These are phyloP conservation scores for Enteromius trimaculatus DNA, from an alignment of 2,797 vertebrate genomes.

Conservation along the genomic window DNA sequence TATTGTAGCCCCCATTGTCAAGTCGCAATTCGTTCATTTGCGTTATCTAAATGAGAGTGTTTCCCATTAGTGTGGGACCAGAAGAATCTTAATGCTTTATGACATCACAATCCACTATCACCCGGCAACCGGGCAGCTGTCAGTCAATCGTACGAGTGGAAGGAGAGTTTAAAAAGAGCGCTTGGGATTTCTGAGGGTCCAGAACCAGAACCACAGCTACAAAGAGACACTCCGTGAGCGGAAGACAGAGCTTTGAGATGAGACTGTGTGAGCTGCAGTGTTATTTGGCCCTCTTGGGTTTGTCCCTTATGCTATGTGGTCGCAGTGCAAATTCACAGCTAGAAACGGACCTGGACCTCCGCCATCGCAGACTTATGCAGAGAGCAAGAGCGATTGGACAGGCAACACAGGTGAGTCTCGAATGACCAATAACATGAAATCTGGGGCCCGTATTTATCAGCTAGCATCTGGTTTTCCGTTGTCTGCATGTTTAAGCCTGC, in stretches of 20 bases:
- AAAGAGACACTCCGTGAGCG: neutral
- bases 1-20: slow-evolving; percentile 58
- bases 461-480: neutral
- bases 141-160: slow-evolving; percentile 68
- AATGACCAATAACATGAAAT: neutral
- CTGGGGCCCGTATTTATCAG: neutral
- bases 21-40: slow-evolving; percentile 52
- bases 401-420: slow-evolving; percentile 72
- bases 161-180: slow-evolving; percentile 82
- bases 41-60: slow-evolving; percentile 56
- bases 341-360: slow-evolving; percentile 79
- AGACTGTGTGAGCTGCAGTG: slow-evolving; percentile 81
- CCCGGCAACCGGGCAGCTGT: slow-evolving; percentile 63
- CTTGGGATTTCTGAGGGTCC: neutral
- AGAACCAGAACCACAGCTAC: slow-evolving; percentile 33
- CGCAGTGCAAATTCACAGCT: slow-evolving; percentile 67
- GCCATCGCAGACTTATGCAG: slow-evolving; percentile 87
- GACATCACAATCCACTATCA: slow-evolving; percentile 69
- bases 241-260: slow-evolving; percentile 73
- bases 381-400: slow-evolving; percentile 83
- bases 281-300: slow-evolving; percentile 82
- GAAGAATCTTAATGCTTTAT: slow-evolving; percentile 49
- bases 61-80: slow-evolving; percentile 48
- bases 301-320: slow-evolving; percentile 76
- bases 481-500: neutral